A percentile compares a stretch with the other conserved stretches of the same genome.
Conservation (phyloP, 1,140 invertebrate species). For the Hetaerina americana region DNA sequence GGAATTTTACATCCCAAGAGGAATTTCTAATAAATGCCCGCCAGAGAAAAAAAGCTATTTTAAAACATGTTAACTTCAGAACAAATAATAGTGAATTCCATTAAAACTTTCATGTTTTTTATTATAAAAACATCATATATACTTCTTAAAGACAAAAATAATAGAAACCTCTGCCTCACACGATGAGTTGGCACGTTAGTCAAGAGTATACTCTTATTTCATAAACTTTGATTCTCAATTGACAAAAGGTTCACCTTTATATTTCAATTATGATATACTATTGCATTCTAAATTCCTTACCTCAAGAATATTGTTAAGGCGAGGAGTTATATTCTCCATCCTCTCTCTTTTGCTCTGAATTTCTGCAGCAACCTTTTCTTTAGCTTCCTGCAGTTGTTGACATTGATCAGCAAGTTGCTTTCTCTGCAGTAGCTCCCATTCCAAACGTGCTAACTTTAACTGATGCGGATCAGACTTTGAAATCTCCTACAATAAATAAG, state of each 20-base stretch:
- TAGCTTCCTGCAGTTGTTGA: constrained; percentile 58
- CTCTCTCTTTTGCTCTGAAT: constrained; percentile 69
- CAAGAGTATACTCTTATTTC: too few relatives aligned
- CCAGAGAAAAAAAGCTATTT: too few relatives aligned
- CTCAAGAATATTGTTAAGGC: constrained; percentile 56
- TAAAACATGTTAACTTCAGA: too few relatives aligned
- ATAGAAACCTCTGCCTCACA: too few relatives aligned
- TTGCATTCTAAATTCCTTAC: constrained; percentile 24
- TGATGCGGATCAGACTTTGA: constrained; percentile 61
- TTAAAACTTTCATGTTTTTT: too few relatives aligned
- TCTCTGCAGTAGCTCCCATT: constrained; percentile 85
- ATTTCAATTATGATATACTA: neutral
- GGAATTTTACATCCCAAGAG: too few relatives aligned
- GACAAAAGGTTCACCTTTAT: neutral
- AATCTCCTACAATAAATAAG: constrained; percentile 38
- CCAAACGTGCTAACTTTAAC: constrained; percentile 67
- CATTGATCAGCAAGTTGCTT: constrained; percentile 67
- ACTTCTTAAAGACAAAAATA: too few relatives aligned
- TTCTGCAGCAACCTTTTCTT: constrained; percentile 56
- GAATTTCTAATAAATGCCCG: too few relatives aligned
- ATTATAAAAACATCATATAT: too few relatives aligned
- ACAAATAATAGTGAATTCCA: too few relatives aligned
- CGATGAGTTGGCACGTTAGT: too few relatives aligned
- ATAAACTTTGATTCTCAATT: neutral
- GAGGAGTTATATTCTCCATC: constrained; percentile 68